Base-by-base conservation (phyloP, 1,140 invertebrate genomes). In the Venturia canescens region DNA sequence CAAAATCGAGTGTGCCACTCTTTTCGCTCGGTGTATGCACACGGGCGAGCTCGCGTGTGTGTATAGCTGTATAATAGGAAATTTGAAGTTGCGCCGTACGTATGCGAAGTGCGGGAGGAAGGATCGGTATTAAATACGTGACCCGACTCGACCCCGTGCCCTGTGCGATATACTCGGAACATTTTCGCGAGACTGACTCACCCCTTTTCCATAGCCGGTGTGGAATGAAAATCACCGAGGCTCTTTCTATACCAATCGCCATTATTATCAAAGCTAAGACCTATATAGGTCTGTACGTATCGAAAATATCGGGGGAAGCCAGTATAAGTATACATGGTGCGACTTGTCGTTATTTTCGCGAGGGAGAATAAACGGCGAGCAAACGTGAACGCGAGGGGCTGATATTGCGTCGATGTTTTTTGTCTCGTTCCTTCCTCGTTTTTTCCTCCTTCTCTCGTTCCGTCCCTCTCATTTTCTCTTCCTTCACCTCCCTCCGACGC, bases 41-140 rank as follows among this genome's bases (percentile, higher is more conserved):
- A 44, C 3, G 13, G 7, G 13, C 38, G 13, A 1, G 0, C 38
- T 1, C 13, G 38, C 1, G 13, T 44, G 13, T 44, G 5, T n/a
- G 1, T 57, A 66, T 66, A 66, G 21, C 27, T 29, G 21, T 66
- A 13, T 66, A 66, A 66, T 27, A 23, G 23, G 21, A 66, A 26
- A 27, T 66, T 66, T 15, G 21, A 23, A 66, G 21, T 15, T 27
- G 53, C 53, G 1, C 4, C 21, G 13, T 57, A 57, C 27, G 60
- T 66, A 66, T 66, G 60, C 60, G 60, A 66, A 66, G 60, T 66
- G 60, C 70, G 26, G 29, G 26, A 50, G 31, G 57, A 74, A 82
- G 50, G 81, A 71, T 78, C 60, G 67, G 82, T 83, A 85, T 85
- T 85, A 85, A 85, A 85, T 83, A 85, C 84, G 84, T 85, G 84